A percentile compares a stretch with the other conserved stretches of the same genome.
Conservation (phyloP, 2,888 invertebrate genomes). For the Lapara coniferarum region DNA sequence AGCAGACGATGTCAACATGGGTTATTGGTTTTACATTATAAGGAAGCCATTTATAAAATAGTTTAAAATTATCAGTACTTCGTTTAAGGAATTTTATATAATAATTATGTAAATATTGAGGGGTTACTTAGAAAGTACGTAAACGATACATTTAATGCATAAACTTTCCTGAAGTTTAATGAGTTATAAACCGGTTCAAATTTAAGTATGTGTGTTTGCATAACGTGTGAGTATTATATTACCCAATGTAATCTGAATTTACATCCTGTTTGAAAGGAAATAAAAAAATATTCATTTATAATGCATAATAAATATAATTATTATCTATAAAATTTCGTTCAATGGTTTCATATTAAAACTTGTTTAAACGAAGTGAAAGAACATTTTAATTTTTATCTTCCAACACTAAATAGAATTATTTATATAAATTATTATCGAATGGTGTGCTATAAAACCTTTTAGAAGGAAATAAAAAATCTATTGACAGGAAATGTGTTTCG, state of each 20-base stretch:
- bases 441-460: too few relatives aligned
- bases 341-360: too few relatives aligned
- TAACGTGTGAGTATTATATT: not conserved
- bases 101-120: not conserved
- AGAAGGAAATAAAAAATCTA: not conserved
- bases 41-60: too few relatives aligned
- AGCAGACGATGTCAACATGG: too few relatives aligned
- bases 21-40: too few relatives aligned
- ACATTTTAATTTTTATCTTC: too few relatives aligned
- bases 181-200: constrained; percentile 5
- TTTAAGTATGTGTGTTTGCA: not conserved
- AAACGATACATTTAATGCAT: constrained; percentile 7
- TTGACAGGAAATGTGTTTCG: not conserved
- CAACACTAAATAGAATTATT: too few relatives aligned
- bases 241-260: not conserved
- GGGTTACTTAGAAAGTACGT: constrained; percentile 9
- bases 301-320: too few relatives aligned
- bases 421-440: too few relatives aligned
- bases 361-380: too few relatives aligned
- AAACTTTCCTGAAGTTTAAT: constrained; percentile 12
- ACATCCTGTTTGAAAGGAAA: not conserved
- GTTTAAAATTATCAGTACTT: too few relatives aligned
- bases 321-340: too few relatives aligned
- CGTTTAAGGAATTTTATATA: not conserved
- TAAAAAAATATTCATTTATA: not conserved